These are phyloP conservation scores for Sebastes schlegelii DNA, from an alignment of 2,113 vertebrate genomes.

Conservation along the genomic window DNA sequence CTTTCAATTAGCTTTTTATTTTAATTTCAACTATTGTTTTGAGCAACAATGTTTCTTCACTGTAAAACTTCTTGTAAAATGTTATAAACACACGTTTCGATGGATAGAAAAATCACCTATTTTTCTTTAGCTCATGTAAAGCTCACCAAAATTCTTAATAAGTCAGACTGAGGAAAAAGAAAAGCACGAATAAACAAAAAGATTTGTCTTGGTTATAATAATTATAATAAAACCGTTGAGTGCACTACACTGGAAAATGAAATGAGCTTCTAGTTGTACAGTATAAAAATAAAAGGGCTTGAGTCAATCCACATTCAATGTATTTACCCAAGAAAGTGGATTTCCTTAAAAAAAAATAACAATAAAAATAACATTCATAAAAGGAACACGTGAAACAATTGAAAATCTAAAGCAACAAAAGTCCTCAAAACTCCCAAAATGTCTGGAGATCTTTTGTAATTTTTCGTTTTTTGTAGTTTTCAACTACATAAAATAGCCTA, in stretches of 20 bases:
- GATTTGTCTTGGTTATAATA: conserved; percentile 46
- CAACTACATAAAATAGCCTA: conserved; percentile 52
- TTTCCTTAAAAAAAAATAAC: conserved; percentile 17
- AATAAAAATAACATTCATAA: conserved; percentile 60
- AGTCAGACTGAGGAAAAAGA: conserved; percentile 23
- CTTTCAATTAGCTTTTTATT: conserved; percentile 40
- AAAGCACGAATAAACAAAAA: conserved; percentile 41
- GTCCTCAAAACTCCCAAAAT: conserved; percentile 51
- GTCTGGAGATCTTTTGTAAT: conserved; percentile 39
- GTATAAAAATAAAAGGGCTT: conserved; percentile 58
- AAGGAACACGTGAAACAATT: conserved; percentile 40
- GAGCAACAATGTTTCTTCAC: conserved; percentile 18
- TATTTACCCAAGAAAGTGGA: conserved; percentile 52
- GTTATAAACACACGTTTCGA: conserved; percentile 29
- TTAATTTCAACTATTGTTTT: conserved; percentile 19
- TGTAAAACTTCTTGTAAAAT: conserved; percentile 42
- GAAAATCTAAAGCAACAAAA: conserved; percentile 54
- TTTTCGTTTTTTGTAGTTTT: conserved; percentile 18
- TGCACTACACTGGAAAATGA: conserved; percentile 51
- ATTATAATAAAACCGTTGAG: conserved; percentile 64
- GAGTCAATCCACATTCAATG: conserved; percentile 59
- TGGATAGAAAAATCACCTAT: conserved; percentile 19
- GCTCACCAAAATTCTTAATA: conserved; percentile 28
- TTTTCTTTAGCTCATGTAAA: conserved; percentile 32
- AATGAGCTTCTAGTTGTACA: conserved; percentile 53